phyloP scores from a whole-genome alignment of 2,113 vertebrate genomes.

The Pteruthius melanotis region DNA sequence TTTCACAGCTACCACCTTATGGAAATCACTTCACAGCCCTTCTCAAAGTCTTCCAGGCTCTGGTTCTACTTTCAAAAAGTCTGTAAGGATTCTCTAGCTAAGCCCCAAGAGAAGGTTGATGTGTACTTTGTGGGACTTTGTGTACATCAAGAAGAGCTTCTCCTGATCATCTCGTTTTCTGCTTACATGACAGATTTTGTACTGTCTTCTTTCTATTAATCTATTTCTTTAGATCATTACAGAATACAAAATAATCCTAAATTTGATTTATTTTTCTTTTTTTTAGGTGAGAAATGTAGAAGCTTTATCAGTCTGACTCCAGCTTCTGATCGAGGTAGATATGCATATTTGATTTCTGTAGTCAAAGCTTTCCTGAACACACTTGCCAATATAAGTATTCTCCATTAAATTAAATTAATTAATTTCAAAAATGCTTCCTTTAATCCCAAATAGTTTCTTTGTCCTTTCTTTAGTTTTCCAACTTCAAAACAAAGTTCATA shows the following conservation, averaged over 20 bases:
- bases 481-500: background rate
- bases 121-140: too few relatives aligned
- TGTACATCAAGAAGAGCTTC: background rate
- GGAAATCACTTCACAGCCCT: background rate
- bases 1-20: background rate
- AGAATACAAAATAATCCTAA: background rate
- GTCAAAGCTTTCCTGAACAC: background rate
- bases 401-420: background rate
- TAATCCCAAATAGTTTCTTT: background rate
- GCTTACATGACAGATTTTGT: background rate
- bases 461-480: background rate
- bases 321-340: slow-evolving; percentile 83
- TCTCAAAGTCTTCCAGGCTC: background rate
- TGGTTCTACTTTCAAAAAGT: background rate
- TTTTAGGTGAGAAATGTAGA: slow-evolving; percentile 86
- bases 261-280: background rate
- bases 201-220: background rate
- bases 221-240: background rate
- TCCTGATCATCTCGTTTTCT: background rate
- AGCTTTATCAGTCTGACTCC: slow-evolving; percentile 86
- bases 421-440: background rate
- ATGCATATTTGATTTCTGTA: background rate
- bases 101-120: background rate
- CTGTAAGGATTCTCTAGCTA: background rate
- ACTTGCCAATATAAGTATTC: background rate